Evolutionary conservation across 2,113 vertebrate species (phyloP).

Genomic region (Pycnonotus jocosus): DNA sequence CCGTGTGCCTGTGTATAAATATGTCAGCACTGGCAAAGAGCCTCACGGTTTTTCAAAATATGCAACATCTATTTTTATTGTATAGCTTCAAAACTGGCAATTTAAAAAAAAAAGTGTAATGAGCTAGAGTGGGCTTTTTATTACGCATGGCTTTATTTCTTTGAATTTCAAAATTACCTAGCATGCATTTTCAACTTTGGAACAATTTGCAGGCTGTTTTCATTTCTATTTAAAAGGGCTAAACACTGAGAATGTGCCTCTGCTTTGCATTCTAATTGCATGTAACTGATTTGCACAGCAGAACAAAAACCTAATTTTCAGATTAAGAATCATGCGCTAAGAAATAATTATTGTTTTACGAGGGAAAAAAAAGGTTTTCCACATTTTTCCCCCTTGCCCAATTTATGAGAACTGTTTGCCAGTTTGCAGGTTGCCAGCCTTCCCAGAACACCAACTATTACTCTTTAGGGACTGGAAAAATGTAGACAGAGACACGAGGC

Average conservation of each 20-base stretch:
- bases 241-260: conserved; percentile 62
- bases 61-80: conserved; percentile 59
- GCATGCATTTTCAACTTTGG: conserved; percentile 69
- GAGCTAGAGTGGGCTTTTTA: conserved; percentile 61
- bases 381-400: neutral
- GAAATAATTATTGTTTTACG: conserved; percentile 73
- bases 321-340: conserved; percentile 64
- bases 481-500: conserved; percentile 57
- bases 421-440: conserved; percentile 50
- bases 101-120: conserved; percentile 34
- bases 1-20: neutral
- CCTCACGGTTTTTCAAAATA: conserved; percentile 27
- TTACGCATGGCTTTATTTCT: conserved; percentile 70
- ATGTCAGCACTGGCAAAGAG: neutral
- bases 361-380: conserved; percentile 11
- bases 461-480: conserved; percentile 60
- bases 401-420: conserved; percentile 35
- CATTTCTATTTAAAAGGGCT: conserved; percentile 70
- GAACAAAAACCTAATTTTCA: conserved; percentile 76
- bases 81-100: conserved; percentile 51
- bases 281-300: conserved; percentile 73
- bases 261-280: conserved; percentile 76
- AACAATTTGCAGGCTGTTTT: conserved; percentile 73
- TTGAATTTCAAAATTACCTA: conserved; percentile 72
- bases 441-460: conserved; percentile 47